Percentiles rank a stretch among this genome's conserved stretches.
These are phyloP conservation scores for Eupsittula cactorum DNA, from an alignment of 2,113 vertebrate species.

Conservation along the genomic window DNA sequence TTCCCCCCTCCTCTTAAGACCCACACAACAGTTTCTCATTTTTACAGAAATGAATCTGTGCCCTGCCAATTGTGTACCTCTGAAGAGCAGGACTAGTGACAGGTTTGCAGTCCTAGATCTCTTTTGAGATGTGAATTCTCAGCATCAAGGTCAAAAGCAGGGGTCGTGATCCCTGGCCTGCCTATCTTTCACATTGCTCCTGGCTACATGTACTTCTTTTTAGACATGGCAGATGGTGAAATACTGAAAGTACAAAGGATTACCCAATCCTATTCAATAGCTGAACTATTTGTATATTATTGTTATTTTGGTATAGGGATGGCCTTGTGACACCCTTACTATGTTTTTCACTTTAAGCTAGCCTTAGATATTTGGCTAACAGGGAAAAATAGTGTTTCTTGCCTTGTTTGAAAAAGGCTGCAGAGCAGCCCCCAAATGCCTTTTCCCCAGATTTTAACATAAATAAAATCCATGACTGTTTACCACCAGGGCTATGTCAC, in stretches of 20 bases:
- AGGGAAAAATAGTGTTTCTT: not conserved
- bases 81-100: not conserved
- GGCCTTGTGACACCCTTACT: not conserved
- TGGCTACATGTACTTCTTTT: conserved; percentile 59
- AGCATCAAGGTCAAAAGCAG: conserved; percentile 60
- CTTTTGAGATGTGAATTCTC: conserved; percentile 45
- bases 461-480: not conserved
- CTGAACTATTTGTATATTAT: conserved; percentile 40
- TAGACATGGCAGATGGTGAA: conserved; percentile 60
- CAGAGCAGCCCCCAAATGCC: not conserved
- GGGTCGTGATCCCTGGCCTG: conserved; percentile 41
- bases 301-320: not conserved
- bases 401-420: not conserved
- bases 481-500: not conserved
- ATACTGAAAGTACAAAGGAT: conserved; percentile 57
- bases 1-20: not conserved
- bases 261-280: conserved; percentile 34
- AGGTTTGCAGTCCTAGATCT: conserved; percentile 47
- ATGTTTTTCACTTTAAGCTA: conserved; percentile 4
- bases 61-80: conserved; percentile 19
- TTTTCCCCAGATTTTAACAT: not conserved
- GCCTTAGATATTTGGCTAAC: not conserved
- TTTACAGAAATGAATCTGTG: conserved; percentile 12
- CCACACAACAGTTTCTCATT: conserved; percentile 16
- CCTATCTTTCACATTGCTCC: conserved; percentile 48